Conservation (phyloP, 2,797 vertebrate genomes). For the Clarias pachynema region DNA sequence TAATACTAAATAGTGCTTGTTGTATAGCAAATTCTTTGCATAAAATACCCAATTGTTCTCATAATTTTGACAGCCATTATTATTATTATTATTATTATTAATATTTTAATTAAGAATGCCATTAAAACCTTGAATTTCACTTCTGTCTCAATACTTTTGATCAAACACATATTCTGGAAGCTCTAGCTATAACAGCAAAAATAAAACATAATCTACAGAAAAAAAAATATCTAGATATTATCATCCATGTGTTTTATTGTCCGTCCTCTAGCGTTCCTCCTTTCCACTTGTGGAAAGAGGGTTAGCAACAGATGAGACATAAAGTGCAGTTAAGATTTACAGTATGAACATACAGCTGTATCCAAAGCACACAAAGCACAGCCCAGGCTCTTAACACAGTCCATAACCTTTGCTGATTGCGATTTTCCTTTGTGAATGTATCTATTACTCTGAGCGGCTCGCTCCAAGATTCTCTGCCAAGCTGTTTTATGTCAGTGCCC, state of each 20-base stretch:
- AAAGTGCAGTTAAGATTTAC: not conserved
- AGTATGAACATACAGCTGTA: slow-evolving; percentile 2
- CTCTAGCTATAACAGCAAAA: not conserved
- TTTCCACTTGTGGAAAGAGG: not conserved
- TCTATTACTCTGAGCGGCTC: slow-evolving; percentile 23
- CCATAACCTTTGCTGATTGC: slow-evolving; percentile 17
- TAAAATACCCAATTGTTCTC: too few species aligned
- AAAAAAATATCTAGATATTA: not conserved
- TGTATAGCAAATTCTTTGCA: too few species aligned
- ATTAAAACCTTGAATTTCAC: too few species aligned
- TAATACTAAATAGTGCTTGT: too few species aligned
- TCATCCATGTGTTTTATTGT: not conserved
- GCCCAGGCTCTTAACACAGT: slow-evolving; percentile 9
- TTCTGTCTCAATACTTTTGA: too few species aligned
- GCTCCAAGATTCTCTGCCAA: slow-evolving; percentile 30
- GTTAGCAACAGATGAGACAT: not conserved
- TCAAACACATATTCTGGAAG: not conserved
- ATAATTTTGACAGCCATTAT: too few species aligned
- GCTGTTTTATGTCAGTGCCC: slow-evolving; percentile 50
- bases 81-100: too few species aligned
- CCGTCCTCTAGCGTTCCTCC: not conserved
- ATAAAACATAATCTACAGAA: not conserved
- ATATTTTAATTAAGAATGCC: too few species aligned
- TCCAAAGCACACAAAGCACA: slow-evolving; percentile 18
- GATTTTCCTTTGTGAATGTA: slow-evolving; percentile 27